Evolutionary conservation across 2,797 vertebrate species (phyloP).

Genomic region (Champsocephalus esox): DNA sequence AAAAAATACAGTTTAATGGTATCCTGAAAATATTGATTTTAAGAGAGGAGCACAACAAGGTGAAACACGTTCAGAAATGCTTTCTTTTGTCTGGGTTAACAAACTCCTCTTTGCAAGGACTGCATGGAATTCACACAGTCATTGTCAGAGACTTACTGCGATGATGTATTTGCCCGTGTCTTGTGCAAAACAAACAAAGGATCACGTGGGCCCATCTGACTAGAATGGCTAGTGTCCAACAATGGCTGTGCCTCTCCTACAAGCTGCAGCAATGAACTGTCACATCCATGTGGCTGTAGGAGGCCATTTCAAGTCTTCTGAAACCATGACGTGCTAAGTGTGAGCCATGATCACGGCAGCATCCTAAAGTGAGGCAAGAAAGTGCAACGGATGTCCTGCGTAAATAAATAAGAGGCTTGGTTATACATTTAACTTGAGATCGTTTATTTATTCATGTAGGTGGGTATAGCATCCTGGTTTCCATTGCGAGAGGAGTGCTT

Average conservation of each 20-base stretch:
- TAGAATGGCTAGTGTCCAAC: slow-evolving; percentile 48
- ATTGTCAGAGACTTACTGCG: slow-evolving; percentile 47
- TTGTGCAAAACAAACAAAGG: slow-evolving; percentile 71
- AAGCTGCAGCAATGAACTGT: slow-evolving; percentile 54
- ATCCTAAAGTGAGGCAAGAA: slow-evolving; percentile 52
- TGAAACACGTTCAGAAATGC: slow-evolving; percentile 53
- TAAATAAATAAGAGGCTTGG: slow-evolving; percentile 34
- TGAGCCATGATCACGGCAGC: slow-evolving; percentile 23
- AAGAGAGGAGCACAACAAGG: slow-evolving; percentile 27
- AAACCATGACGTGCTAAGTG: slow-evolving; percentile 41
- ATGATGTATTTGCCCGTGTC: slow-evolving; percentile 59
- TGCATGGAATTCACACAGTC: slow-evolving; percentile 66
- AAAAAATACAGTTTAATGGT: slow-evolving; percentile 60
- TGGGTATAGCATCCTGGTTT: slow-evolving; percentile 2
- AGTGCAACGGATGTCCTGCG: slow-evolving; percentile 31
- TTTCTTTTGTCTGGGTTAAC: slow-evolving; percentile 55
- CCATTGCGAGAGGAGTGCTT: slow-evolving; percentile 1
- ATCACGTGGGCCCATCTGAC: slow-evolving; percentile 66
- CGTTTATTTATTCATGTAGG: slow-evolving; percentile 7
- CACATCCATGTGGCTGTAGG: slow-evolving; percentile 45
- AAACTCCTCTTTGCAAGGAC: slow-evolving; percentile 40
- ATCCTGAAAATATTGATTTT: slow-evolving; percentile 61
- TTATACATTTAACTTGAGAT: slow-evolving; percentile 31
- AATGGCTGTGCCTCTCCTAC: slow-evolving; percentile 40
- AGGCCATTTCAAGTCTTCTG: slow-evolving; percentile 51